Evolutionary conservation across 2,888 invertebrate species (phyloP), one percentile per base, ranked within the genome.

Genomic region (Plagodis dolabraria): DNA sequence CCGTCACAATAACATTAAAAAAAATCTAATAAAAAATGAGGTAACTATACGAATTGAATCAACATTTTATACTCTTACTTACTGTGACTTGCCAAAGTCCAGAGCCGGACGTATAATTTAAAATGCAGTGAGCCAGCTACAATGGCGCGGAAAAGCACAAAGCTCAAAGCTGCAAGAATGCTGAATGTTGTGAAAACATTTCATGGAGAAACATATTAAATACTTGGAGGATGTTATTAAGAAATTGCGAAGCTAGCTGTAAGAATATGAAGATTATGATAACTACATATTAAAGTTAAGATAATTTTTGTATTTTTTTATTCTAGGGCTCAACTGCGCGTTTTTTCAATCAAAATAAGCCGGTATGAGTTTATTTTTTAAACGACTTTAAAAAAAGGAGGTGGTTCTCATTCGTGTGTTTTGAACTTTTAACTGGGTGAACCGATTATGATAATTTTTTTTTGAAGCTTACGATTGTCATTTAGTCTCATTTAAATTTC

Each of bases 151-250:
- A 58, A 53, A 58, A 49, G 59, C 45, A 42, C 53, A 50, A 53
- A 35, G 53, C 59, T 22, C 46, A 49, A 22, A 4, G 22, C 47
- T 44, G 34, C 55, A 55, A 52, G 63, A 63, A 63, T 63, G 55
- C 53, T 47, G 50, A 60, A 52, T 57, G 63, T 57, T 63, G 45
- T 10, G 50, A 36, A 34, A 49, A 53, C 56, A 63, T 64, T 64
- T 59, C 63, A 57, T 48, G 44, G 47, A 42, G 58, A 62, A 68
- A 65, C 65, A 68, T 68, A 68, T 68, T 65, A 68, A 65, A 68
- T 68, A 64, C 60, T 65, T 62, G 42, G 47, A 47, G 53, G 33
- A 56, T 51, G 44, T 47, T 49, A 40, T 48, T 40, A 36, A 7
- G 8, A 8, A 36, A 36, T 7, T n/a, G 52, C 54, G 34, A 42